Evolutionary conservation across 1,140 invertebrate species (phyloP), one percentile per base, ranked within the genome.

Genomic region (Papilio helenus): DNA sequence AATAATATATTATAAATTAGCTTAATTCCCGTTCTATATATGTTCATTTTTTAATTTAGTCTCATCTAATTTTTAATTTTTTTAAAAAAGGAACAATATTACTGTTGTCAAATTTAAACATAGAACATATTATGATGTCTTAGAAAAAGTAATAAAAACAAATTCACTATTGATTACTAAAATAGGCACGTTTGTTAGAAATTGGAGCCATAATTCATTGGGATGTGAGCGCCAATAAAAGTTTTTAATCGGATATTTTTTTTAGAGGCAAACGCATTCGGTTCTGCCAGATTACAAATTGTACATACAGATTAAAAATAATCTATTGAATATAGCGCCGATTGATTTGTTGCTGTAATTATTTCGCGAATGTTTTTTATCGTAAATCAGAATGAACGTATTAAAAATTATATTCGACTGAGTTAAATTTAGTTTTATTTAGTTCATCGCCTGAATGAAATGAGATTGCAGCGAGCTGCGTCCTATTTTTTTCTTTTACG

Each of bases 291-390:
- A 49, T 20, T 29, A 20, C 10, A 44, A 74, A 74, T 29, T 26
- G 14, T 74, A 74, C n/a, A 42, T 23, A 42, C 39, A 74, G 71
- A 42, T 74, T 49, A 1, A 49, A 74, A 74, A 72, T 44, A 72
- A 74, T 20, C 72, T 74, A 74, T 12, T 51, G 23, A 74, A 74
- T 26, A 26, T 18, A 16, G 20, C 39, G 72, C 44, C 42, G 44
- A 74, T 74, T 74, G 72, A 74, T 74, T 74, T 74, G 72, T 74
- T 29, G 44, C 10, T 49, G 44, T 74, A 74, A 74, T 74, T 74
- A 74, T 74, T 49, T 46, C 20, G 72, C 44, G 72, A 74, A 74
- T 74, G 72, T 74, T 74, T 34, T 39, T 74, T 49, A 23, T 74
- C 20, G 12, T 74, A 74, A 74, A 51, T 74, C 72, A 74, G 9